Percentiles rank a stretch among this genome's conserved stretches.
phyloP scores from a whole-genome alignment of 2,797 vertebrate genomes.

The Diplodus puntazzo region DNA sequence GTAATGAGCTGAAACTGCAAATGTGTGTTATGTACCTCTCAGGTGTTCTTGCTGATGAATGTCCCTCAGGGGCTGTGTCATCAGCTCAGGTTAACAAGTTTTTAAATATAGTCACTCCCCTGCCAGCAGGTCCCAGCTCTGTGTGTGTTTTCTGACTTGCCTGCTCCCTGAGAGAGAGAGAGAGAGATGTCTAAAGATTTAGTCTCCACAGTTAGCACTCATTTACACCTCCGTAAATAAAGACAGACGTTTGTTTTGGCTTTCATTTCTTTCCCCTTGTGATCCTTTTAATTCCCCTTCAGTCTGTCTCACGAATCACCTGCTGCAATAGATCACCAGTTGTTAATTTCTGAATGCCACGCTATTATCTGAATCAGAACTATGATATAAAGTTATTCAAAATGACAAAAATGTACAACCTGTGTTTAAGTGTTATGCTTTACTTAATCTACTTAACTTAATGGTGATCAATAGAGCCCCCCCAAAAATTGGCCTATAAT shows the following conservation, averaged over 20 bases:
- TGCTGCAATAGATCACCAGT: conserved; percentile 3
- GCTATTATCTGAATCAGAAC: neutral
- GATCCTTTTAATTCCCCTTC: neutral
- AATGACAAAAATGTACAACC: neutral
- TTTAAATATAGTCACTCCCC: conserved; percentile 72
- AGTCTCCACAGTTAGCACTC: conserved; percentile 1
- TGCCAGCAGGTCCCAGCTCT: conserved; percentile 8
- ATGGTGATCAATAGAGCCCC: too few relatives aligned
- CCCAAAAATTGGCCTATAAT: too few relatives aligned
- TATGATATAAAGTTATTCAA: neutral
- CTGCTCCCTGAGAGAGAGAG: neutral
- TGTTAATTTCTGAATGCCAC: conserved; percentile 13
- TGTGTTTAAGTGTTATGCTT: too few relatives aligned
- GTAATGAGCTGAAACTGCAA: neutral
- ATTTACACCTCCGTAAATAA: conserved; percentile 41
- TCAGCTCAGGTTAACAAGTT: conserved; percentile 67
- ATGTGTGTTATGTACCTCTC: conserved; percentile 9
- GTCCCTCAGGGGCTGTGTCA: conserved; percentile 54
- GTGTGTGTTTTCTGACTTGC: conserved; percentile 28
- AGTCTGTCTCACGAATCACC: neutral
- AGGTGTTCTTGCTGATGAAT: conserved; percentile 29
- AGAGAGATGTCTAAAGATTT: neutral
- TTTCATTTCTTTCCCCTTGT: neutral
- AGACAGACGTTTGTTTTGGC: conserved; percentile 24
- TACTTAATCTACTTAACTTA: too few relatives aligned